A percentile compares a stretch with the other conserved stretches of the same genome.
Evolutionary conservation across 2,888 invertebrate genomes (phyloP).

Genomic region (Anoncus sp.): DNA sequence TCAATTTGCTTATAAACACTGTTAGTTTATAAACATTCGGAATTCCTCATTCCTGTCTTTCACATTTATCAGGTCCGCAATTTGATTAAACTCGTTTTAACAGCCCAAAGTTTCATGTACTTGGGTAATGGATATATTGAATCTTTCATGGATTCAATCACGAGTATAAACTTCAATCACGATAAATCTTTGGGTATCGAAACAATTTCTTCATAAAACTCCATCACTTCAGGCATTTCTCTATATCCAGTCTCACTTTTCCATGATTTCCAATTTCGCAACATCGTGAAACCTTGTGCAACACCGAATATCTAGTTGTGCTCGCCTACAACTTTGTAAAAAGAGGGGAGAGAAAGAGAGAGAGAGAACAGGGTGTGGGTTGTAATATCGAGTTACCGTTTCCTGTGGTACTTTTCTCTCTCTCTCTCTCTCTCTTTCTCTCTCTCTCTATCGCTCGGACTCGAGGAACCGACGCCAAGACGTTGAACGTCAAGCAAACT

Average conservation of each 20-base stretch:
- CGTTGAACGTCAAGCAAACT: constrained; percentile 47
- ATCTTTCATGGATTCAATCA: neutral
- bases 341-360: neutral
- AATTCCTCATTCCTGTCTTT: neutral
- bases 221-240: neutral
- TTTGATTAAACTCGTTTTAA: constrained; percentile 24
- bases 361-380: neutral
- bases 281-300: neutral
- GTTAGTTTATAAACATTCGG: neutral
- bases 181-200: too few relatives aligned
- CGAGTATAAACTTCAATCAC: too few relatives aligned
- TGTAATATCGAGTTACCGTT: constrained; percentile 47
- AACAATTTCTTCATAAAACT: constrained; percentile 1
- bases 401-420: constrained; percentile 33
- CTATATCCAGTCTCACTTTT: neutral
- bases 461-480: constrained; percentile 12
- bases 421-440: constrained; percentile 23
- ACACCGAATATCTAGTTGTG: neutral
- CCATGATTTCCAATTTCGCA: constrained; percentile 9
- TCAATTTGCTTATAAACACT: neutral
- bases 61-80: neutral
- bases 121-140: neutral
- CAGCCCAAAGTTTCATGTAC: neutral
- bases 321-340: neutral
- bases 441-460: constrained; percentile 31